Conservation (phyloP, 2,888 invertebrate species). For the Ctenicera cuprea region DNA sequence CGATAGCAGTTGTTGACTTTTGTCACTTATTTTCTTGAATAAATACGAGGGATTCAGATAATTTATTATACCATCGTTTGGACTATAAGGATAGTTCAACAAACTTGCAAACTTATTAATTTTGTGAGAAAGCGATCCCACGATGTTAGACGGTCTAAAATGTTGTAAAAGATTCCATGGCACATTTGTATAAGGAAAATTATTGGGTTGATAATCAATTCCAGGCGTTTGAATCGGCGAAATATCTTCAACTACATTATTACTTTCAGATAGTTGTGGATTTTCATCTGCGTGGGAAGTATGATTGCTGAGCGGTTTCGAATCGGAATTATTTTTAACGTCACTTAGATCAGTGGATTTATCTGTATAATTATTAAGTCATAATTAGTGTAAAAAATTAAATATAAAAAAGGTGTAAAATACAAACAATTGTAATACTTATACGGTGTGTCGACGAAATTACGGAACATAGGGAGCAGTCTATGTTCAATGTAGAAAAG, state of each 20-base stretch:
- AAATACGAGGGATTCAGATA: constrained; percentile 21
- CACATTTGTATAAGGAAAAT: background rate
- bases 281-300: too few relatives aligned
- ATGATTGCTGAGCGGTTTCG: too few relatives aligned
- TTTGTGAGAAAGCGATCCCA: constrained; percentile 12
- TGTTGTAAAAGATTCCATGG: constrained; percentile 3
- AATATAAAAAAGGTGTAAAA: too few relatives aligned
- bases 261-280: too few relatives aligned
- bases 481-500: too few relatives aligned
- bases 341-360: too few relatives aligned
- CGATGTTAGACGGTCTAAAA: background rate
- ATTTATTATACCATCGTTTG: constrained; percentile 19
- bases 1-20: constrained; percentile 33
- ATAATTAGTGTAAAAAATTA: too few relatives aligned
- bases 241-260: background rate
- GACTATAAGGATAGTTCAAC: constrained; percentile 5
- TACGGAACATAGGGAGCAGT: too few relatives aligned
- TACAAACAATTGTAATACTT: too few relatives aligned
- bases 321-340: too few relatives aligned
- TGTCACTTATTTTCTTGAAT: constrained; percentile 36
- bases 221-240: background rate
- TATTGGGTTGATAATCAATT: background rate
- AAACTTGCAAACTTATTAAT: constrained; percentile 3
- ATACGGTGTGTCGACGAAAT: too few relatives aligned
- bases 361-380: too few relatives aligned